Percentiles rank a stretch among this genome's conserved stretches.
phyloP scores from a whole-genome alignment of 2,113 vertebrate species.

The Lynx canadensis region DNA sequence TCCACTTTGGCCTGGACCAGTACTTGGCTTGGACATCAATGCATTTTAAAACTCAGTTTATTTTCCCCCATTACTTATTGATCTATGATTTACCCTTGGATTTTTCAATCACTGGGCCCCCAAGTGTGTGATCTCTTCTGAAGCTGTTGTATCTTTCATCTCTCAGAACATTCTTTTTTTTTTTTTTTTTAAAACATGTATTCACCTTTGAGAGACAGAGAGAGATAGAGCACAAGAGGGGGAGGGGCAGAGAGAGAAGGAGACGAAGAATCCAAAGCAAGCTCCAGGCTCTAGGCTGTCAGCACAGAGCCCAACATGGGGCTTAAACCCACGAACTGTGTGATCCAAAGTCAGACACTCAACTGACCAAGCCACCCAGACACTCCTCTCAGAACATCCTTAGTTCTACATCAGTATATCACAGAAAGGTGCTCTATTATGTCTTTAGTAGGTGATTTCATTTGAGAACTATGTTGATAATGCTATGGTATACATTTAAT shows the following conservation, averaged over 20 bases:
- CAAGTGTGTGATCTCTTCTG: not conserved
- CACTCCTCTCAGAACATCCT: not conserved
- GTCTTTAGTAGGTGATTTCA: not conserved
- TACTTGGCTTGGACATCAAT: not conserved
- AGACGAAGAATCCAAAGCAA: no score
- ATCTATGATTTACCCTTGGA: not conserved
- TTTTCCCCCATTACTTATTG: not conserved
- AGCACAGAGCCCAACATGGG: no score
- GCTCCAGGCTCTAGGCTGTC: no score
- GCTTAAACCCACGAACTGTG: no score
- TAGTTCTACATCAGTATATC: conserved; percentile 19
- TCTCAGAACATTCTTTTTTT: not conserved
- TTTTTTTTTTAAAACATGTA: no score
- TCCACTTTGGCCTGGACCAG: not conserved
- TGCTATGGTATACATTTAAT: conserved; percentile 6
- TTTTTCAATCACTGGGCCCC: not conserved
- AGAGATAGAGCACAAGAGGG: no score
- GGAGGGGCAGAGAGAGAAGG: no score
- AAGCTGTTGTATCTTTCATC: not conserved
- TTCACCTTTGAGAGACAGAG: no score
- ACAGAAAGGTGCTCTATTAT: not conserved
- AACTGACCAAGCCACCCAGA: no score
- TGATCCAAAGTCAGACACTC: no score
- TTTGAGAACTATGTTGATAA: conserved; percentile 22
- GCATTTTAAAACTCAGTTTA: not conserved